Percentiles rank a stretch among this genome's conserved stretches.
Evolutionary conservation across 2,888 invertebrate species (phyloP).

Genomic region (Leucania comma): DNA sequence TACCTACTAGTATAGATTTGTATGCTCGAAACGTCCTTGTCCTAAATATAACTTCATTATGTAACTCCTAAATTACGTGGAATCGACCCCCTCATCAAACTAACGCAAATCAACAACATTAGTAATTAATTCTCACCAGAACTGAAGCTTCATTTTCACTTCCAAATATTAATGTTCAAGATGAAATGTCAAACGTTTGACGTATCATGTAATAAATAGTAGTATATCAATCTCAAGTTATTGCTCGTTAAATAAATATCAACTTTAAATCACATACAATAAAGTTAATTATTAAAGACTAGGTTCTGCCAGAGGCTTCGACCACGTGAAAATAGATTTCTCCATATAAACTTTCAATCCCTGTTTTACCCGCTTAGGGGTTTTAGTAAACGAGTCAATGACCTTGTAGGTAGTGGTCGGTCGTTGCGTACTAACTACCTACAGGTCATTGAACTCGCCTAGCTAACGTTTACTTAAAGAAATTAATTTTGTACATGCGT

Average conservation of each 20-base stretch:
- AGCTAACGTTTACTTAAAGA: too few relatives aligned
- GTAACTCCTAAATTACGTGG: constrained; percentile 17
- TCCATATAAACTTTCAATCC: too few relatives aligned
- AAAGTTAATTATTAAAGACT: too few relatives aligned
- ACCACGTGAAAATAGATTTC: too few relatives aligned
- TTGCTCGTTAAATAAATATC: neutral
- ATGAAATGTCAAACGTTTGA: constrained; percentile 43
- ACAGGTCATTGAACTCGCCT: too few relatives aligned
- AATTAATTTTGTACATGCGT: too few relatives aligned
- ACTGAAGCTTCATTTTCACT: constrained; percentile 51
- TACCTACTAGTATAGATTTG: too few relatives aligned
- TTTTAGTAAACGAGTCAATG: too few relatives aligned
- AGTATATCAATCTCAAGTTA: neutral
- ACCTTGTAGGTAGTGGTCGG: too few relatives aligned
- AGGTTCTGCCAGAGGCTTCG: too few relatives aligned
- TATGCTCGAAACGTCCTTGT: neutral
- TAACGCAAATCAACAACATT: constrained; percentile 55
- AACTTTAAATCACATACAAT: neutral
- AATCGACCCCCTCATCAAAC: constrained; percentile 33
- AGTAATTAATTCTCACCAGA: constrained; percentile 62
- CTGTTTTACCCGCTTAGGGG: too few relatives aligned
- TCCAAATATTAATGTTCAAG: constrained; percentile 65
- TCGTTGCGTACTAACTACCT: too few relatives aligned
- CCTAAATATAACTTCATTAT: constrained; percentile 7
- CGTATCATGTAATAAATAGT: neutral